Conservation (phyloP, 2,797 vertebrate genomes). For the Anableps anableps region DNA sequence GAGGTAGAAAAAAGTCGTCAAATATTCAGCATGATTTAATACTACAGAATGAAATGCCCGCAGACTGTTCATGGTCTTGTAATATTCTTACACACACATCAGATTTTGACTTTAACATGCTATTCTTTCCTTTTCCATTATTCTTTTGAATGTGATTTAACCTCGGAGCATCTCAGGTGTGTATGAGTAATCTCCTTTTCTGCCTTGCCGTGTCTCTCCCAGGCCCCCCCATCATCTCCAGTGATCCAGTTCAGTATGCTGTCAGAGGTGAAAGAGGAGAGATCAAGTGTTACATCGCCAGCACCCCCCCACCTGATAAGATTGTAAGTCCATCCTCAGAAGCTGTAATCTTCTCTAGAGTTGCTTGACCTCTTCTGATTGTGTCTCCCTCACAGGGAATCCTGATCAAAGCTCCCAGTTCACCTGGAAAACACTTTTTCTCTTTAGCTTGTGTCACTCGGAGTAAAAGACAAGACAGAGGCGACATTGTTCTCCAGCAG, state of each 20-base stretch:
- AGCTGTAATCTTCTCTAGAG: conserved; percentile 51
- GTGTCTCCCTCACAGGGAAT: conserved; percentile 32
- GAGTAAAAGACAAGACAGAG: conserved; percentile 9
- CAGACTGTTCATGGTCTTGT: neutral
- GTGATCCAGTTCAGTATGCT: conserved; percentile 89
- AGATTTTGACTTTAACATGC: neutral
- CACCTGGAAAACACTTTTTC: conserved; percentile 8
- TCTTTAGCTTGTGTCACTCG: conserved; percentile 6
- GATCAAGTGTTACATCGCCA: conserved; percentile 95
- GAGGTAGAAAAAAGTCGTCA: too few relatives aligned
- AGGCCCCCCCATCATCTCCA: conserved; percentile 96
- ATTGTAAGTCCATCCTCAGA: conserved; percentile 86
- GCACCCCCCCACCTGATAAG: conserved; percentile 93
- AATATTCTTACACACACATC: neutral
- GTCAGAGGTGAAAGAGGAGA: conserved; percentile 90
- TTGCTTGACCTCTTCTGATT: conserved; percentile 48
- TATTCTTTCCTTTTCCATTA: neutral
- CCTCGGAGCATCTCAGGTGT: neutral
- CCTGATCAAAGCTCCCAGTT: conserved; percentile 19
- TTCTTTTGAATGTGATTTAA: neutral
- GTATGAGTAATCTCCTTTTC: conserved; percentile 25
- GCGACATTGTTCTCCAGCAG: conserved; percentile 27
- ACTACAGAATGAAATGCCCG: neutral
- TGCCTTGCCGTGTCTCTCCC: conserved; percentile 15
- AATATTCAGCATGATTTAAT: neutral